Conservation (phyloP, 2,113 vertebrate species). For the Pelobates fuscus region DNA sequence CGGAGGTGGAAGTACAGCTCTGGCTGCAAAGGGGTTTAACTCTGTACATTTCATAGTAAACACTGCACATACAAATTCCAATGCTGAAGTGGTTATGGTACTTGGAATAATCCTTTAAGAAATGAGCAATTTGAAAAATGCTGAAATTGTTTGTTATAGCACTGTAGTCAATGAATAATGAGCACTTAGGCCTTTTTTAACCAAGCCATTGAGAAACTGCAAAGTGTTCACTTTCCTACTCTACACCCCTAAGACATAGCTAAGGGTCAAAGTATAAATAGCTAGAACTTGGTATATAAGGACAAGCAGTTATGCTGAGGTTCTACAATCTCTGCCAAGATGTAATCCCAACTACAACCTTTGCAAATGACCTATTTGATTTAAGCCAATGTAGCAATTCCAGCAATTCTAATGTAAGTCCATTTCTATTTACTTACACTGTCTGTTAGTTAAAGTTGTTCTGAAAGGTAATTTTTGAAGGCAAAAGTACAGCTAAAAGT, state of each 20-base stretch:
- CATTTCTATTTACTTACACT: too few species aligned
- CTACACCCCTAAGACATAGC: slow-evolving; percentile 22
- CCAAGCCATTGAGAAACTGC: slow-evolving; percentile 40
- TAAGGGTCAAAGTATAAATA: slow-evolving; percentile 20
- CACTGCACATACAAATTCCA: too few species aligned
- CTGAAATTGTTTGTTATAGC: slow-evolving; percentile 44
- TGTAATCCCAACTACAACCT: background rate
- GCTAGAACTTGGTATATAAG: background rate
- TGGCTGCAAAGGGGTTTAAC: too few species aligned
- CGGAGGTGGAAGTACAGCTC: too few species aligned
- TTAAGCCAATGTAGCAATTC: slow-evolving; percentile 6
- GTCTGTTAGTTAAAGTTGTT: too few species aligned
- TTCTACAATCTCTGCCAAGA: slow-evolving; percentile 9
- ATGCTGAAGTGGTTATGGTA: too few species aligned
- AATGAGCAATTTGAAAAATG: slow-evolving; percentile 19
- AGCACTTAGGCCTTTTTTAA: slow-evolving; percentile 31
- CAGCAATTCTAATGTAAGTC: background rate
- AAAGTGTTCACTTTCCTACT: slow-evolving; percentile 24
- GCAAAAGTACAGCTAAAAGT: too few species aligned
- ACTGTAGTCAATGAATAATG: slow-evolving; percentile 48
- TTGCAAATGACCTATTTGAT: background rate
- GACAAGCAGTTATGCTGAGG: background rate
- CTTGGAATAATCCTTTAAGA: too few species aligned
- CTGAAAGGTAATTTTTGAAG: too few species aligned
- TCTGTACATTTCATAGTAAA: too few species aligned